Evolutionary conservation across 2,113 vertebrate genomes (phyloP).

Genomic region (Cichladusa arquata): DNA sequence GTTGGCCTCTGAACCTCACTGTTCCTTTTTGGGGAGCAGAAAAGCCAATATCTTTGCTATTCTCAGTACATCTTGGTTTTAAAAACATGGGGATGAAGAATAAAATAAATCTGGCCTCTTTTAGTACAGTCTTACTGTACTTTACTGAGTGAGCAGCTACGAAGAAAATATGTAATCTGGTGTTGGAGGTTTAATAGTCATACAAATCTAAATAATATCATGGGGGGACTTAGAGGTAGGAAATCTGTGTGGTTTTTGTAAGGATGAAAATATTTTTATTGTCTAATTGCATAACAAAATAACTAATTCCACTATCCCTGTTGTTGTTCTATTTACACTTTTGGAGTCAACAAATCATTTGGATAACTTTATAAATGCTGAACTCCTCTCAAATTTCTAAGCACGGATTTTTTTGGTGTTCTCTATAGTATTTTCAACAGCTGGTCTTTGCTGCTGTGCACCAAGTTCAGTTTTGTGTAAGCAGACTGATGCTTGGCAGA

Average conservation of each 20-base stretch:
- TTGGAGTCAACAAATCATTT: neutral
- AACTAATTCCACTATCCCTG: neutral
- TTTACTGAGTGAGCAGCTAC: neutral
- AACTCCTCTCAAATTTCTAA: neutral
- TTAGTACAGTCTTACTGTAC: neutral
- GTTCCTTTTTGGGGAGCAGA: neutral
- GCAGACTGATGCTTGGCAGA: neutral
- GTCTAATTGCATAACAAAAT: neutral
- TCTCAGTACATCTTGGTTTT: neutral
- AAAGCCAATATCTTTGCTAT: neutral
- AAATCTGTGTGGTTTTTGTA: neutral
- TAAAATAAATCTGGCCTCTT: neutral
- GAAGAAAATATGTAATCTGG: neutral
- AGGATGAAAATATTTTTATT: neutral
- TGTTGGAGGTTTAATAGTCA: neutral
- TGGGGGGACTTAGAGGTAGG: neutral
- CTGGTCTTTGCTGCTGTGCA: neutral
- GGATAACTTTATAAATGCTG: neutral
- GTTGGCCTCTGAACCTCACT: neutral
- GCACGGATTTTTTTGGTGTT: neutral
- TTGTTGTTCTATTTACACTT: neutral
- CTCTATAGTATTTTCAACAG: neutral
- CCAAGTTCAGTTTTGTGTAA: neutral
- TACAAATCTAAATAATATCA: neutral
- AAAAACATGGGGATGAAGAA: rapidly evolving